phyloP scores from a whole-genome alignment of 2,888 invertebrate species.

The Antitype chi region DNA sequence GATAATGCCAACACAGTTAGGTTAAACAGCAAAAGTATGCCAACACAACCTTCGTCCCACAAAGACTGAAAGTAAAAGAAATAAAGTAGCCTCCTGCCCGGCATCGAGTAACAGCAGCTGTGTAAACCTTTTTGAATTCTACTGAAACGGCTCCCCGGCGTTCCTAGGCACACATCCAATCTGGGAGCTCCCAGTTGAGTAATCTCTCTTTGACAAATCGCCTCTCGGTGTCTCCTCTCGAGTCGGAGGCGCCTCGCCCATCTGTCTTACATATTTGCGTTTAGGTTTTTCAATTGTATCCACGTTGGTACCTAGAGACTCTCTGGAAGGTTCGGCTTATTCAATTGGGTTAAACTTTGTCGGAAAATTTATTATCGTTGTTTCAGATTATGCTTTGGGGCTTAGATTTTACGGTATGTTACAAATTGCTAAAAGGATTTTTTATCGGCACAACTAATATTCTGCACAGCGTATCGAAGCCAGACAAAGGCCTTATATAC shows the following conservation, averaged over 20 bases:
- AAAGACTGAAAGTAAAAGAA: slow-evolving; percentile 26
- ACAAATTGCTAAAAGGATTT: not conserved
- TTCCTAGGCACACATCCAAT: slow-evolving; percentile 58
- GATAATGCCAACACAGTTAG: not conserved
- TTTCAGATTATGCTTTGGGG: slow-evolving; percentile 15
- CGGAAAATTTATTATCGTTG: slow-evolving; percentile 39
- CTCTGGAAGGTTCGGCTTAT: slow-evolving; percentile 35
- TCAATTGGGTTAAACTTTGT: slow-evolving; percentile 41
- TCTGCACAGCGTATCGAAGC: not conserved
- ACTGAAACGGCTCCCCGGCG: slow-evolving; percentile 32
- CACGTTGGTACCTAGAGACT: slow-evolving; percentile 43
- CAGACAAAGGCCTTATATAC: not conserved
- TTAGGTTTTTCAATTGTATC: slow-evolving; percentile 58
- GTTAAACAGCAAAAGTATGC: slow-evolving; percentile 4
- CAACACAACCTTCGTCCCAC: not conserved
- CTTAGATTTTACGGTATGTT: not conserved
- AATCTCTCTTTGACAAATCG: slow-evolving; percentile 71
- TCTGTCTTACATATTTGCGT: slow-evolving; percentile 61
- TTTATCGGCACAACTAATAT: not conserved
- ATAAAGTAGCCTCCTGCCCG: slow-evolving; percentile 29
- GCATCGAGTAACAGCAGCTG: slow-evolving; percentile 53
- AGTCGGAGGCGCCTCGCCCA: slow-evolving; percentile 43
- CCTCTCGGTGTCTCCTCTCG: slow-evolving; percentile 54
- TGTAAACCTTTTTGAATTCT: slow-evolving; percentile 58
- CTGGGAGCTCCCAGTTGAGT: slow-evolving; percentile 55